These are phyloP conservation scores for Selenia dentaria DNA, from an alignment of 2,888 invertebrate genomes.

Conservation along the genomic window DNA sequence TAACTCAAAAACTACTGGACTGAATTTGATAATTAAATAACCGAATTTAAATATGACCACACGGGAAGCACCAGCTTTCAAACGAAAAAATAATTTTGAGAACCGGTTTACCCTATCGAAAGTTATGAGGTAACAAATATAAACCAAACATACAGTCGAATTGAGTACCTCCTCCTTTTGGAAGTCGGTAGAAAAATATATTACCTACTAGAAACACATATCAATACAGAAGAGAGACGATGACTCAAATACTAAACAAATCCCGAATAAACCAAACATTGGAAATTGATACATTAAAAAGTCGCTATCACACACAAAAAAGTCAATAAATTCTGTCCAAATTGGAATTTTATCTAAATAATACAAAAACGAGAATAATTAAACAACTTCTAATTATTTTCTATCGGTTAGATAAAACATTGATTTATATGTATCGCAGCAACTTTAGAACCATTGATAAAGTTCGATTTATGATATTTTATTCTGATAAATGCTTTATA, in stretches of 20 bases:
- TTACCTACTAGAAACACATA: too few species aligned
- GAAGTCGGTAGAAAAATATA: too few species aligned
- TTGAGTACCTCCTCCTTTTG: too few species aligned
- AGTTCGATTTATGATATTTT: slow-evolving; percentile 66
- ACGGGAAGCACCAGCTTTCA: too few species aligned
- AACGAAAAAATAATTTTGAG: too few species aligned
- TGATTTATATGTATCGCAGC: slow-evolving; percentile 67
- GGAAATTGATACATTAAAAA: slow-evolving; percentile 23
- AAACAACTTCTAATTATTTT: slow-evolving; percentile 77
- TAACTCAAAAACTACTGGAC: too few species aligned
- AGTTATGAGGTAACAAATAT: too few species aligned
- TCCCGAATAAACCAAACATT: slow-evolving; percentile 6
- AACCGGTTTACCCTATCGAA: too few species aligned
- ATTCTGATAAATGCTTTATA: slow-evolving; percentile 35
- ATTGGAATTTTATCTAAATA: slow-evolving; percentile 34
- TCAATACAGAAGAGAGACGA: too few species aligned
- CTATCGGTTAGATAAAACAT: slow-evolving; percentile 66
- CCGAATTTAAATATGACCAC: too few species aligned
- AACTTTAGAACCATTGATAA: slow-evolving; percentile 53
- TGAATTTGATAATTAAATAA: too few species aligned
- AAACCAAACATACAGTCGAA: too few species aligned
- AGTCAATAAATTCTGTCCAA: slow-evolving; percentile 31
- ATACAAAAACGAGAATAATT: slow-evolving; percentile 67
- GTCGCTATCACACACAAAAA: slow-evolving; percentile 26
- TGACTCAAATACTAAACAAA: neutral